These are phyloP conservation scores for Dicaeum eximium DNA, from an alignment of 2,113 vertebrate species.

Conservation along the genomic window DNA sequence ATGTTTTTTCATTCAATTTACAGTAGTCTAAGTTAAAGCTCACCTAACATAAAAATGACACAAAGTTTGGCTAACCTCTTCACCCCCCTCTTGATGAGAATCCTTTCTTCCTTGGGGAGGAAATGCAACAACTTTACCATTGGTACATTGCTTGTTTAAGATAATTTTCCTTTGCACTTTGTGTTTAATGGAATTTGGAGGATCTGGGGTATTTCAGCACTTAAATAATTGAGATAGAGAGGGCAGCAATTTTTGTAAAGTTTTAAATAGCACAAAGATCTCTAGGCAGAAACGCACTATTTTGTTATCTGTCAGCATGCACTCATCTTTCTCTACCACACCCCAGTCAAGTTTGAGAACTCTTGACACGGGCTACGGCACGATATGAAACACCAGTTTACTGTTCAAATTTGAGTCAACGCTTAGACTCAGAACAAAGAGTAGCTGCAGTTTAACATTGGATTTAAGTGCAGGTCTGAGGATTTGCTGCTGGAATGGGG, in stretches of 20 bases:
- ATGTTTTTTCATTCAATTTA: constrained; percentile 13
- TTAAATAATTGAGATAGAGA: background rate
- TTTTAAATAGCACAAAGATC: background rate
- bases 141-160: background rate
- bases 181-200: background rate
- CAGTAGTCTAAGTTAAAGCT: background rate
- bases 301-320: background rate
- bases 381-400: background rate
- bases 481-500: background rate
- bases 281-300: background rate
- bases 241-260: background rate
- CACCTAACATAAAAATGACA: background rate
- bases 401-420: background rate
- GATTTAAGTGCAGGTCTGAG: background rate
- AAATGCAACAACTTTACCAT: background rate
- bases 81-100: background rate
- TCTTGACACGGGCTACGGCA: background rate
- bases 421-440: background rate
- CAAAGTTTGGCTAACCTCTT: background rate
- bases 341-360: background rate
- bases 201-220: background rate
- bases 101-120: background rate
- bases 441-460: background rate
- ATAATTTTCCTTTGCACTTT: background rate
- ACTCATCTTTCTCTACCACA: background rate